Conservation (phyloP, 2,797 vertebrate genomes). For the Podarcis lilfordi region DNA sequence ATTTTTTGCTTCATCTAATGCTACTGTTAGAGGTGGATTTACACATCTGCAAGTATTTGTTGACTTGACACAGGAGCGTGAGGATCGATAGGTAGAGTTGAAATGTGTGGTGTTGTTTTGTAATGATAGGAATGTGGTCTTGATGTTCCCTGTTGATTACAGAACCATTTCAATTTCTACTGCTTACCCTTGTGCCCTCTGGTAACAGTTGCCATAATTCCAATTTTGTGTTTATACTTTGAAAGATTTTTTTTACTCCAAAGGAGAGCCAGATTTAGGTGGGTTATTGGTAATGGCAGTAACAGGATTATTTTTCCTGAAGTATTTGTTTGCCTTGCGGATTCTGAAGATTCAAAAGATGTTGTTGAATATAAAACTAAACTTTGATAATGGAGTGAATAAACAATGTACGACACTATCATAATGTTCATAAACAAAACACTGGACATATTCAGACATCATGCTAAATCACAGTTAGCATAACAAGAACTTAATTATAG, state of each 20-base stretch:
- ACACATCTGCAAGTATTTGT: conserved; percentile 72
- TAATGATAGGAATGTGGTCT: conserved; percentile 10
- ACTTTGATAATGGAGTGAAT: no score
- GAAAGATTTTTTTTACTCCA: neutral
- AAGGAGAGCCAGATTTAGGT: neutral
- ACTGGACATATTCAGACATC: no score
- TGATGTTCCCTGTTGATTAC: conserved; percentile 30
- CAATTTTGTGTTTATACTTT: neutral
- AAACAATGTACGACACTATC: no score
- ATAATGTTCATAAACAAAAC: no score
- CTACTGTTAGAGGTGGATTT: conserved; percentile 66
- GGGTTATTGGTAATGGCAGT: neutral
- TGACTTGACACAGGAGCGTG: conserved; percentile 49
- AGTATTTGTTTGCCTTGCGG: neutral
- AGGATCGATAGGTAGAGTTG: conserved; percentile 63
- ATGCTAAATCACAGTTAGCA: no score
- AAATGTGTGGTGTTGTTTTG: conserved; percentile 31
- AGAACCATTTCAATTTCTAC: conserved; percentile 13
- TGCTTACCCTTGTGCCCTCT: neutral
- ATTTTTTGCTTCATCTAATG: conserved; percentile 78
- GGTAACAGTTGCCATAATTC: neutral
- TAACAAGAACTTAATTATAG: no score
- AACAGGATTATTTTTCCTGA: neutral
- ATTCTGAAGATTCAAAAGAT: neutral
- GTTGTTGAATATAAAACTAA: neutral